phyloP scores from a whole-genome alignment of 92 coral and sea anemone genomes.

The Epizoanthus ramosus region DNA sequence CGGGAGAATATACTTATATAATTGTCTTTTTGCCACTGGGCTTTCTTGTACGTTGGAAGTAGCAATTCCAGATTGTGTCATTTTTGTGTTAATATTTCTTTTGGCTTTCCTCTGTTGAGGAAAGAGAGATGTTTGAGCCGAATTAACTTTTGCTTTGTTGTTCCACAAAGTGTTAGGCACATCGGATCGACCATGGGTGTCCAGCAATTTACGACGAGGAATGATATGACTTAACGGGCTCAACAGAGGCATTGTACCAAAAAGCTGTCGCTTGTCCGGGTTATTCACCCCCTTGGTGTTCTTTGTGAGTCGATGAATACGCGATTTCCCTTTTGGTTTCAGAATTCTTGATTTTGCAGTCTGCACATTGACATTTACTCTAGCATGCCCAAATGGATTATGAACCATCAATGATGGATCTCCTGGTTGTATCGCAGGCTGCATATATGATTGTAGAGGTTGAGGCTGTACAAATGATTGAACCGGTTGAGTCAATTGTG shows the following conservation, averaged over 20 bases:
- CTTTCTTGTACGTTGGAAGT: not conserved
- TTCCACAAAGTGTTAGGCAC: conserved; percentile 45
- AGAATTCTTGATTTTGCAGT: conserved; percentile 67
- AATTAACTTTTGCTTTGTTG: not conserved
- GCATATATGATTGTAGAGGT: conserved; percentile 8
- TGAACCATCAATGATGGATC: conserved; percentile 5
- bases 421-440: conserved; percentile 17
- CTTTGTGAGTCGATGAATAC: conserved; percentile 16
- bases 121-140: not conserved
- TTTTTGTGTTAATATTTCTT: not conserved
- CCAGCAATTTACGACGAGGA: not conserved
- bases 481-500: conserved; percentile 18
- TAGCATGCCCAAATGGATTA: conserved; percentile 41
- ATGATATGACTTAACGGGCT: conserved; percentile 53
- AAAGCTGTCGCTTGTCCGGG: conserved; percentile 73
- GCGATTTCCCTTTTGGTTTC: conserved; percentile 16
- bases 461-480: conserved; percentile 9
- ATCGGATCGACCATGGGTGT: conserved; percentile 49
- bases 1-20: conserved; percentile 1
- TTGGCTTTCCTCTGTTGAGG: not conserved
- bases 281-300: conserved; percentile 9
- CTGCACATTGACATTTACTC: conserved; percentile 79
- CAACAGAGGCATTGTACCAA: conserved; percentile 87
- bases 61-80: not conserved
- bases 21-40: conserved; percentile 16